Evolutionary conservation across 2,888 invertebrate genomes (phyloP), one percentile per base, ranked within the genome.

Genomic region (Homarus gammarus): DNA sequence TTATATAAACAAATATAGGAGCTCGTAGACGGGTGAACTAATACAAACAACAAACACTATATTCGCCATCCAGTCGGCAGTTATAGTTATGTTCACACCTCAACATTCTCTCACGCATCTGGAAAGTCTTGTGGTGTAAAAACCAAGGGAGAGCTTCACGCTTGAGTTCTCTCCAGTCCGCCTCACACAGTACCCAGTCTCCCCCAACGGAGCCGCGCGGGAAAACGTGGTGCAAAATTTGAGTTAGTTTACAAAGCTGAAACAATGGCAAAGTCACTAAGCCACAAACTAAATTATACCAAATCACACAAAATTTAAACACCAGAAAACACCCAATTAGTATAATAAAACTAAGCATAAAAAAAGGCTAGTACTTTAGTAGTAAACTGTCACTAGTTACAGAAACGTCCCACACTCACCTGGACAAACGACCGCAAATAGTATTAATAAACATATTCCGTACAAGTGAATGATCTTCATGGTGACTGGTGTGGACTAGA

Each of bases 391-490:
- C n/a, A n/a, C n/a, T n/a, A n/a, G n/a, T n/a, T n/a, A n/a, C n/a
- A n/a, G n/a, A n/a, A n/a, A n/a, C n/a, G n/a, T n/a, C 10, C 44
- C 5, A 56, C 56, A 56, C 78, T 78, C 15, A 78, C 78, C 78
- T 56, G 78, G n/a, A 78, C 78, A 78, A 10, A 78, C 56, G 15
- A 56, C 33, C 15, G 78, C 56, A 6, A 56, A 51, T 8, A 78
- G 56, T 18, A 78, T 8, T 22, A 78, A 33, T 56, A 78, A 31
- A 56, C 38, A 78, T 18, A 78, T 33, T n/a, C 33, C 51, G 3
- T 33, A 38, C 40, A 77, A 31, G 77, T 49, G n/a, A 12, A 6
- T 44, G 15, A 44, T 12, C 38, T 56, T 56, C 78, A 78, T 78
- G 33, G n/a, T 78, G 78, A 15, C 33, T 49, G 49, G 12, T 27